These are phyloP conservation scores for Neoitamus cyanurus DNA, from an alignment of 2,888 invertebrate species.

Conservation along the genomic window DNA sequence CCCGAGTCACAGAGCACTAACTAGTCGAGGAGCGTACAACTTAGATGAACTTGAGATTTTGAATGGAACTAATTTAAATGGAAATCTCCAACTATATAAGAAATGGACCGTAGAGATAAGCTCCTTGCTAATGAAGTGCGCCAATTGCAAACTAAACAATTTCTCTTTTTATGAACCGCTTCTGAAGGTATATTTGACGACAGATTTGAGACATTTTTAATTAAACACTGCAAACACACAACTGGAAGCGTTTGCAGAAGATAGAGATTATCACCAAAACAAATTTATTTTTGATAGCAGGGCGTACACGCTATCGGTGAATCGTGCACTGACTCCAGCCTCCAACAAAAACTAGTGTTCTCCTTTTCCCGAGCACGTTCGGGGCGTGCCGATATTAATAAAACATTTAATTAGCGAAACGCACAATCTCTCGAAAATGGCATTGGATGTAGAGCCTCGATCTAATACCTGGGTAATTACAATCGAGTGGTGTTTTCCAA, in stretches of 20 bases:
- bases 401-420: slow-evolving; percentile 1
- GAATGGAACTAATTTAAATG: slow-evolving; percentile 26
- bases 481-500: neutral
- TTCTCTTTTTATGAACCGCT: slow-evolving; percentile 15
- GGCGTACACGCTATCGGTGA: neutral
- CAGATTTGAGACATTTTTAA: slow-evolving; percentile 17
- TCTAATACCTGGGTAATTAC: neutral
- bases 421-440: neutral
- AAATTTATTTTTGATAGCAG: slow-evolving; percentile 14
- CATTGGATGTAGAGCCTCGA: neutral
- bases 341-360: neutral
- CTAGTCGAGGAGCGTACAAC: neutral
- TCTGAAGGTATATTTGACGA: neutral
- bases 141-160: neutral
- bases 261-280: slow-evolving; percentile 19
- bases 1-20: neutral
- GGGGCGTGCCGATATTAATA: slow-evolving; percentile 3
- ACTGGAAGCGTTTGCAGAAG: slow-evolving; percentile 10
- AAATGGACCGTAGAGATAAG: slow-evolving; percentile 1
- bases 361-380: neutral
- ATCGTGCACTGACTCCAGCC: slow-evolving; percentile 3
- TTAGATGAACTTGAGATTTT: slow-evolving; percentile 20
- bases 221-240: neutral
- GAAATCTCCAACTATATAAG: neutral
- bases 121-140: neutral